phyloP scores from a whole-genome alignment of 1,140 invertebrate genomes.

The Nebria ingens region DNA sequence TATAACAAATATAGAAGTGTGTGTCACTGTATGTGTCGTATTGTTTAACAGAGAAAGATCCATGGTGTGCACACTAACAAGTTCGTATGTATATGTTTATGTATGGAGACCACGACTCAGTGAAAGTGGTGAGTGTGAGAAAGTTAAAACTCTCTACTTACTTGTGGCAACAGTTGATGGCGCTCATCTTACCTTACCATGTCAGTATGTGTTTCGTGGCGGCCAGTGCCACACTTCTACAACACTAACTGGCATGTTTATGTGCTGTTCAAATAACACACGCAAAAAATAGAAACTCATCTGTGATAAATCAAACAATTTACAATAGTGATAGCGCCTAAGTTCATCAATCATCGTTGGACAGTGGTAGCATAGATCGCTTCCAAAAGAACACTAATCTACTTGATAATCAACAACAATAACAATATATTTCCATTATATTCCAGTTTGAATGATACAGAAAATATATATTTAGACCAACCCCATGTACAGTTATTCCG shows the following conservation, averaged over 20 bases:
- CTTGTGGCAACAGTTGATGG: conserved; percentile 16
- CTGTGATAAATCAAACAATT: conserved; percentile 10
- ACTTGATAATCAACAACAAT: background rate
- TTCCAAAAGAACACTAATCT: background rate
- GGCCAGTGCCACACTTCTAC: background rate
- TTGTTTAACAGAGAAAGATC: no score
- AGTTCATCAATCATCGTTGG: no score
- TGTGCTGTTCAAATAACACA: background rate
- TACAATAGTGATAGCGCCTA: no score
- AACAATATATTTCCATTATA: no score
- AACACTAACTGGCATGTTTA: background rate
- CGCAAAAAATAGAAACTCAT: background rate
- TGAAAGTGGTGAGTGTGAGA: conserved; percentile 31
- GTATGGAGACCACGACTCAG: conserved; percentile 14
- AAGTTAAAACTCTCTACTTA: conserved; percentile 28
- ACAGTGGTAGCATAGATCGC: no score
- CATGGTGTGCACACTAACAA: no score
- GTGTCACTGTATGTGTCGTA: background rate
- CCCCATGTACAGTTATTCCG: no score
- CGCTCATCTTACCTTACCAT: conserved; percentile 10
- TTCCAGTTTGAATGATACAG: no score
- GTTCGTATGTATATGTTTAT: background rate
- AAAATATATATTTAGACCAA: no score
- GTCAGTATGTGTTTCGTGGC: background rate
- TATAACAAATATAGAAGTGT: no score